Base-by-base conservation (phyloP, 2,113 vertebrate species). In the Pangasianodon hypophthalmus region DNA sequence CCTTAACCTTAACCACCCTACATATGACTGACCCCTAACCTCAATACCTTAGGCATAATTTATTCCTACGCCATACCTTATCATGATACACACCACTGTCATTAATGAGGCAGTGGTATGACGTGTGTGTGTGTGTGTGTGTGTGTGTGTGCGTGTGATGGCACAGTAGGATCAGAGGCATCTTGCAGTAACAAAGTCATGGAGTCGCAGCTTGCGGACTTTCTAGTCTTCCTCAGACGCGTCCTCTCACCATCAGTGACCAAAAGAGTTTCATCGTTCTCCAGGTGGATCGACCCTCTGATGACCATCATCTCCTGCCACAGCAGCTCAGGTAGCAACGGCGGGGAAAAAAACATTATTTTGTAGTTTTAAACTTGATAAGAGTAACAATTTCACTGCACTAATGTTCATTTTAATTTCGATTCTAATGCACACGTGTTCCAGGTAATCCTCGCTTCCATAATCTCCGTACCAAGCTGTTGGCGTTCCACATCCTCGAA, bases 401-500 rank as follows among this genome's bases (percentile, higher is more conserved):
- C 21, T 11, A 6, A 46, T 14, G 50, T 29, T 6, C 41, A 82
- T 82, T 81, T 8, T 10, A 26, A 83, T 60, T 58, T 24, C 9
- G 6, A 60, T n/a, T 0, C 0, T 18, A 32, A 32, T 14, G 10
- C 6, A 9, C 67, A 41, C 69, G 56, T 75, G 9, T 84, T 69
- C 77, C 84, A 94, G 94, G 96, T 90, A 94, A 93, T 71, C 94
- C 95, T 48, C 92, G 83, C 89, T 95, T 96, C 91, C 93, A 95
- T 89, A 96, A 96, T 90, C 94, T 97, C 54, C 95, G 96, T 69
- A 96, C 96, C 21, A 96, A 96, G 84, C 95, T 97, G 89, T 90
- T 97, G 90, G 94, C 96, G 71, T 96, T 96, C 88, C 96, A 97
- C 83, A 95, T 96, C 91, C 94, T 97, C 84, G 96, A 97, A 90